Conservation (phyloP, 2,113 vertebrate species). For the Hippocampus abdominalis region DNA sequence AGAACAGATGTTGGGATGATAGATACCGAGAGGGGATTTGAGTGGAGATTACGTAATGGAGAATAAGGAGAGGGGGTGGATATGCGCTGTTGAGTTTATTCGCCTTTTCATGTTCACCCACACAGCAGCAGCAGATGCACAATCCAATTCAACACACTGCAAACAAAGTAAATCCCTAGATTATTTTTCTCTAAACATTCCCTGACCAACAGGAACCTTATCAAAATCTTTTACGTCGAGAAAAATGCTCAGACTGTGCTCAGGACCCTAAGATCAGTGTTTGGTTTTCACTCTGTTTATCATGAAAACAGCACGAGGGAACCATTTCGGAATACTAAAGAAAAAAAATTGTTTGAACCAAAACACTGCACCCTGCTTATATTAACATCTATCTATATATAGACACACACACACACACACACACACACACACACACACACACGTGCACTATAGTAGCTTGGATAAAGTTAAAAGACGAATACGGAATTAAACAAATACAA, state of each 20-base stretch:
- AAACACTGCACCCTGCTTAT: conserved; percentile 19
- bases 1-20: conserved; percentile 8
- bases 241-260: too few relatives aligned
- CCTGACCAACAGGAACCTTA: not conserved
- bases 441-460: too few relatives aligned
- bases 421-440: too few relatives aligned
- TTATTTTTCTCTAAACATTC: not conserved
- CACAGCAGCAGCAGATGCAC: not conserved
- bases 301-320: conserved; percentile 16
- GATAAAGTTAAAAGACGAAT: too few relatives aligned
- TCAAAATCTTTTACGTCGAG: too few relatives aligned
- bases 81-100: conserved; percentile 3
- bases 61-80: conserved; percentile 9
- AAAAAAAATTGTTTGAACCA: conserved; percentile 5
- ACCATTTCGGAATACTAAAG: conserved; percentile 13
- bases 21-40: conserved; percentile 8
- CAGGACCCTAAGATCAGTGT: not conserved
- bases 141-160: not conserved
- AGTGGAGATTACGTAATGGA: conserved; percentile 5
- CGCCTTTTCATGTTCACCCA: not conserved
- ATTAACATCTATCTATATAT: too few relatives aligned
- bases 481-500: too few relatives aligned
- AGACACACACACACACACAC: too few relatives aligned
- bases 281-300: conserved; percentile 7
- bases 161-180: conserved; percentile 28